Evolutionary conservation across 2,797 vertebrate genomes (phyloP), one percentile per base, ranked within the genome.

Genomic region (Valencia hispanica): DNA sequence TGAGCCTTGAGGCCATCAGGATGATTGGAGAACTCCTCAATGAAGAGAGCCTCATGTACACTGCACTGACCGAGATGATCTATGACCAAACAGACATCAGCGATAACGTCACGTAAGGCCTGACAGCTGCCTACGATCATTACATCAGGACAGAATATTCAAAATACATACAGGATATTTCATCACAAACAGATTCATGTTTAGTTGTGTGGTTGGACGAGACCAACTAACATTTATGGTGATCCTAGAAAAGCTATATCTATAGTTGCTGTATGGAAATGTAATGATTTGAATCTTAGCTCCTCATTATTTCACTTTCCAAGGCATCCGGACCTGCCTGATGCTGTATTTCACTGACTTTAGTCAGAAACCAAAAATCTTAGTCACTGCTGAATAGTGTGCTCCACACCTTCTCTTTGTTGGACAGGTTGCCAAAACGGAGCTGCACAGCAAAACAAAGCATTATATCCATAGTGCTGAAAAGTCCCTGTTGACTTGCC

Each of bases 11-110:
- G 43, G 84, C 84, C 1, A 4, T 86, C 45, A 73, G 70, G 22
- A 86, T 86, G 81, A 79, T 83, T 5, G 81, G 81, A 50, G 81
- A 76, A 0, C 20, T 86, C 6, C 78, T 83, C 0, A 81, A 81
- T 0, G 76, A 79, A 20, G 45, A 86, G 45, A 74, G 73, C 36
- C 59, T 80, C 6, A 83, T 86, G 84, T 45, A 83, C 76, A 53
- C 48, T 0, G 81, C 84, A 0, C 73, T 86, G 32, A 80, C 12
- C 1, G 84, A 83, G 70, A 74, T 86, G 84, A 76, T 86, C 47
- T 83, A 86, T 1, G 20, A 71, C 27, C 25, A 74, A 11, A 63
- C 20, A 0, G 78, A 86, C 27, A 27, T 86, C 70, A 76, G 32
- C 7, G 81, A 83, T 53, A 20, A 9, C 27, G 63, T n/a, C 15